Conservation (phyloP, 2,888 invertebrate species). For the Ormyrus rosae region DNA sequence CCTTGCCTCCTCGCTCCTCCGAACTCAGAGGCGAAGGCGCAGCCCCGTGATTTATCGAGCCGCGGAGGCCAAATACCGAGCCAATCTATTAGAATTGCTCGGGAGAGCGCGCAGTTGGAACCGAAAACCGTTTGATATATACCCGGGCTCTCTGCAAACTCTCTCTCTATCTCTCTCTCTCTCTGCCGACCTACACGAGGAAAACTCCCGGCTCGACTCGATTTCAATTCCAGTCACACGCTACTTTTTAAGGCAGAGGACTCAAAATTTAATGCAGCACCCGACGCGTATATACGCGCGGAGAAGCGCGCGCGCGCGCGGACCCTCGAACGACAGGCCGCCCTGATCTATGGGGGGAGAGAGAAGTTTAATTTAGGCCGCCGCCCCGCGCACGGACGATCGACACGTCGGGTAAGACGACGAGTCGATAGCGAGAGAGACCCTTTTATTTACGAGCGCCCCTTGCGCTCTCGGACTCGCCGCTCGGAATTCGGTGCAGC, state of each 20-base stretch:
- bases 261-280: background rate
- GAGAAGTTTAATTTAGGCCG: constrained; percentile 66
- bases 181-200: background rate
- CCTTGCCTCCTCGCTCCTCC: background rate
- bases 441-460: constrained; percentile 33
- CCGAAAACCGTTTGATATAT: constrained; percentile 49
- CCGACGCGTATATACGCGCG: constrained; percentile 7
- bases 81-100: constrained; percentile 51
- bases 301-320: constrained; percentile 6
- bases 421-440: constrained; percentile 21
- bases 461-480: background rate
- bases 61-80: constrained; percentile 36
- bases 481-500: too few species aligned
- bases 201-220: constrained; percentile 27
- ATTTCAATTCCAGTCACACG: constrained; percentile 16
- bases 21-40: background rate
- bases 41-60: constrained; percentile 31
- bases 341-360: constrained; percentile 62
- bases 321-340: constrained; percentile 60
- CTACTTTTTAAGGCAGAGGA: constrained; percentile 19
- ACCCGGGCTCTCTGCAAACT: background rate
- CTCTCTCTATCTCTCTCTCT: background rate
- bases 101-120: constrained; percentile 47
- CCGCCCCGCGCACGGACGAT: constrained; percentile 10
- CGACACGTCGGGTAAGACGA: constrained; percentile 23